Base-by-base conservation (phyloP, 2,797 vertebrate species). In the Sebastes steindachneri region DNA sequence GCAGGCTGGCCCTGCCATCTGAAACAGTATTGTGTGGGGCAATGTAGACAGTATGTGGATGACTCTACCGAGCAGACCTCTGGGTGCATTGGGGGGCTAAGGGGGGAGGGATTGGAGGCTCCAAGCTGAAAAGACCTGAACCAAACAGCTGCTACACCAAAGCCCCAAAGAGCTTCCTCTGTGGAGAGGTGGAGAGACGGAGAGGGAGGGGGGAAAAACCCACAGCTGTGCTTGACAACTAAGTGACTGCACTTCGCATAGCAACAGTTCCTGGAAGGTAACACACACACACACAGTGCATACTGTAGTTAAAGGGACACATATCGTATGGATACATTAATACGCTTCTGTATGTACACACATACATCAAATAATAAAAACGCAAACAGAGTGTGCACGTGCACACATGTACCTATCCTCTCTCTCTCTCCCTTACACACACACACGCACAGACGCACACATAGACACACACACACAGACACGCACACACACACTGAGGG, bases 41-140 rank as follows among this genome's bases (percentile, higher is more conserved):
- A 92, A 95, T 92, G 92, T 68, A 92, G 92, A 94, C 92, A 91
- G 93, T 94, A 93, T 91, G 89, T 79, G 93, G 88, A 94, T 88
- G 88, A 93, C 90, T 93, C 90, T 77, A 88, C 90, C 31, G 71
- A 82, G 85, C 82, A 87, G 89, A 87, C 86, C 87, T 87, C 84
- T 91, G 86, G 88, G 89, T 87, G 86, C 80, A 87, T 72, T 9
- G 19, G 48, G 8, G 89, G 91, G 92, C 1, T 37, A 37, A 0
- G 15, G 1, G 90, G 91, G 92, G 88, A 82, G 92, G 91, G 92
- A 89, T 85, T 92, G 92, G 85, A 90, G 83, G 86, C 86, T 93
- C 92, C 89, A 93, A 91, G 90, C 90, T 95, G 92, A 95, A 95
- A 94, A 93, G 93, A 93, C 91, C 89, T 91, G 90, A 93, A 94